Conservation (phyloP, 2,888 invertebrate species). For the Cacoxenus indagator region DNA sequence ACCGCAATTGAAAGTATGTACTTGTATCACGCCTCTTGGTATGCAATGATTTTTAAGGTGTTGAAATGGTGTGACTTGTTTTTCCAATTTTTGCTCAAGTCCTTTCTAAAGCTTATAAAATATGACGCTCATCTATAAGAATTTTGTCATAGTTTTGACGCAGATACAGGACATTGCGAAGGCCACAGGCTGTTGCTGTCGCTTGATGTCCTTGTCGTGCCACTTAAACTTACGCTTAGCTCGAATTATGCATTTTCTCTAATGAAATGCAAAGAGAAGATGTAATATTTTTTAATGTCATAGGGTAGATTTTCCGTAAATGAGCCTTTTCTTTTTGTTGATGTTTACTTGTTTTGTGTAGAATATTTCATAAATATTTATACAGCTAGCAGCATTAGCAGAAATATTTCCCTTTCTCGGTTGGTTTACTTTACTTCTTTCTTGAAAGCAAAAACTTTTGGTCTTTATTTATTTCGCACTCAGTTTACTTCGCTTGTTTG, state of each 20-base stretch:
- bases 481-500: too few species aligned
- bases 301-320: neutral
- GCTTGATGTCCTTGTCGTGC: neutral
- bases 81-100: neutral
- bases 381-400: neutral
- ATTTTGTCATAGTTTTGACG: neutral
- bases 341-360: neutral
- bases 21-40: neutral
- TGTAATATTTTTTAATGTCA: neutral
- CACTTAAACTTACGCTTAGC: neutral
- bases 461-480: neutral
- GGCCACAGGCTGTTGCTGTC: neutral
- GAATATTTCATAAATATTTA: neutral
- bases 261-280: constrained; percentile 26
- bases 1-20: neutral
- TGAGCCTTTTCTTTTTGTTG: constrained; percentile 2
- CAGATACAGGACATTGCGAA: neutral
- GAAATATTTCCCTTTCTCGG: neutral
- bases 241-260: constrained; percentile 18
- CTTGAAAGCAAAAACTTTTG: neutral
- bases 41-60: neutral
- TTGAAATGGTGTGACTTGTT: neutral
- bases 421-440: neutral
- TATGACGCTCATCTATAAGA: neutral
- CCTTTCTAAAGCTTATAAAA: neutral